These are phyloP conservation scores for Pao palembangensis DNA, from an alignment of 2,113 vertebrate genomes.

Conservation along the genomic window DNA sequence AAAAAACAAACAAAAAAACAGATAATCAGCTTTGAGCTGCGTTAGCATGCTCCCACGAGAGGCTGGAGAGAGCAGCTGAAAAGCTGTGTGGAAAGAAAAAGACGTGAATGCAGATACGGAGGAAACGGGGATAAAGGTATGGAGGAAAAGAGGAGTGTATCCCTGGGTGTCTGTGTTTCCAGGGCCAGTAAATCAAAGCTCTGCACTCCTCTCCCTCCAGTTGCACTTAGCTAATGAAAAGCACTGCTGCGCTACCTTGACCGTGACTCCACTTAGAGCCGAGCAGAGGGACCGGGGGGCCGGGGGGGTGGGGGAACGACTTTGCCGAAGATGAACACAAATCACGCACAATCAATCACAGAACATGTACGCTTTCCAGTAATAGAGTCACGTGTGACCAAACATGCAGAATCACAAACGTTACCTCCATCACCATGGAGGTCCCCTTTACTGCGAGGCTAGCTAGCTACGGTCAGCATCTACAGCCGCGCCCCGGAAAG, in stretches of 20 bases:
- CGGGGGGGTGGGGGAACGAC: background rate
- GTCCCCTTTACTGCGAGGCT: no score
- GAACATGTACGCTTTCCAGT: conserved; percentile 6
- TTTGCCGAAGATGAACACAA: conserved; percentile 2
- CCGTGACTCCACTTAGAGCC: conserved; percentile 61
- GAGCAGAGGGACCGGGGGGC: conserved; percentile 25
- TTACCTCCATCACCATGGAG: no score
- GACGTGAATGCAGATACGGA: conserved; percentile 18
- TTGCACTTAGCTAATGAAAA: conserved; percentile 77
- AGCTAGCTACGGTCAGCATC: no score
- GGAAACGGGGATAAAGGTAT: conserved; percentile 26
- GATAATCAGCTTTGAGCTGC: conserved; percentile 11
- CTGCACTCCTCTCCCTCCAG: conserved; percentile 50
- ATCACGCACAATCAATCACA: conserved; percentile 7
- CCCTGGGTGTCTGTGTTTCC: conserved; percentile 6
- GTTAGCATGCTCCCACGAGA: conserved; percentile 39
- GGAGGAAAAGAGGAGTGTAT: conserved; percentile 29
- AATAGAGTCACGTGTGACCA: background rate
- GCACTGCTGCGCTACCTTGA: conserved; percentile 53
- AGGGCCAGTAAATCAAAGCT: conserved; percentile 59
- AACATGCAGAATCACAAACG: no score
- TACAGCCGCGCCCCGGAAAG: no score
- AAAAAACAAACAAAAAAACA: conserved; percentile 12
- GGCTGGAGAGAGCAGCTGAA: conserved; percentile 32
- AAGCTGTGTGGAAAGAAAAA: conserved; percentile 13